Evolutionary conservation across 2,888 invertebrate genomes (phyloP).

Genomic region (Amiota minor): DNA sequence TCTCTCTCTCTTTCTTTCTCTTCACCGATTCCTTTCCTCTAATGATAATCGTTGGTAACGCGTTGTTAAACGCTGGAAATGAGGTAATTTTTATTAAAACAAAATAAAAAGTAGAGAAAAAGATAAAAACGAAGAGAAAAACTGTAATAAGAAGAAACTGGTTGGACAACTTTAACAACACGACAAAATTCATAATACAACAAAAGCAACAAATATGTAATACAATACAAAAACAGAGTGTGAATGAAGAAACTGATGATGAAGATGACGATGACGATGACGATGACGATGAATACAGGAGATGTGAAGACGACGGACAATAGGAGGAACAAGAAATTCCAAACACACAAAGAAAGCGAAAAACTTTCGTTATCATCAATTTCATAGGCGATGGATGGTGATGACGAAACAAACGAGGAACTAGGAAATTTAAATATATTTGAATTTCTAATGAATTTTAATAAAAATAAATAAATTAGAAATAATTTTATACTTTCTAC

Average conservation of each 20-base stretch:
- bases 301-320: no score
- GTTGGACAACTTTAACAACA: conserved; percentile 6
- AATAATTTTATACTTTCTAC: neutral
- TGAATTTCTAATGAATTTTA: no score
- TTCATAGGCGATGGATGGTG: no score
- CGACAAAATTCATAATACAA: neutral
- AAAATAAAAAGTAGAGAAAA: neutral
- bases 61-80: neutral
- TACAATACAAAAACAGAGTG: neutral
- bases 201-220: neutral
- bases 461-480: no score
- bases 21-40: neutral
- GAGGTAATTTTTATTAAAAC: conserved; percentile 26
- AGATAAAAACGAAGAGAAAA: neutral
- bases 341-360: conserved; percentile 14
- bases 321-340: no score
- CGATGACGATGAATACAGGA: no score
- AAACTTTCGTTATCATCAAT: neutral
- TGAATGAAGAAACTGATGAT: no score
- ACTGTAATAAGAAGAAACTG: conserved; percentile 4
- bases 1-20: neutral
- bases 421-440: no score
- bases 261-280: no score
- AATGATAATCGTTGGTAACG: neutral
- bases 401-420: no score